Percentiles rank a stretch among this genome's conserved stretches.
Evolutionary conservation across 2,888 invertebrate genomes (phyloP).

Genomic region (Ormia ochracea): DNA sequence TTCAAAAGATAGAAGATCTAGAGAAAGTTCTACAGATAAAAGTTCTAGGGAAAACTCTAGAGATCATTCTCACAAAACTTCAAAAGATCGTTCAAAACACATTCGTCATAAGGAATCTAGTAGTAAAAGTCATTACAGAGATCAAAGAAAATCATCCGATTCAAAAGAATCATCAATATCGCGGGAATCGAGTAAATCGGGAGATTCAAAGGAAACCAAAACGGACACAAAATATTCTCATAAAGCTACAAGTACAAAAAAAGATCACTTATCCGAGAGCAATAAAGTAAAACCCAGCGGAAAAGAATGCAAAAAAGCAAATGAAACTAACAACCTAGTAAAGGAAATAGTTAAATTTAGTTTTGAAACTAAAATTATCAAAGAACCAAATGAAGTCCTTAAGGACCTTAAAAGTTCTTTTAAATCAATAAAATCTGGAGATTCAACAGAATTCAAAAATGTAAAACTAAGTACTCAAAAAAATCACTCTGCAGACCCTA

Average conservation of each 20-base stretch:
- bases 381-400: not conserved
- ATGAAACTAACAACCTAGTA: not conserved
- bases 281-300: not conserved
- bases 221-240: not conserved
- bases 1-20: slow-evolving; percentile 26
- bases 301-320: not conserved
- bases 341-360: slow-evolving; percentile 1
- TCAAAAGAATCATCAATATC: slow-evolving; percentile 41
- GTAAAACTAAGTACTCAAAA: not conserved
- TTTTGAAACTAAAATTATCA: not conserved
- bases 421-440: not conserved
- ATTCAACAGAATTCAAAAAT: not conserved
- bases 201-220: slow-evolving; percentile 31
- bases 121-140: slow-evolving; percentile 26
- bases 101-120: not conserved
- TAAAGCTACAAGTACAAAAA: slow-evolving; percentile 11
- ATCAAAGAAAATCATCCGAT: slow-evolving; percentile 29
- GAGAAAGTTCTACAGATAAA: slow-evolving; percentile 30
- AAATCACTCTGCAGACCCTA: not conserved
- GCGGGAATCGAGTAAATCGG: slow-evolving; percentile 42
- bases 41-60: slow-evolving; percentile 34
- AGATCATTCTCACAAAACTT: slow-evolving; percentile 33
- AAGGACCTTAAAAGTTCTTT: slow-evolving; percentile 16
- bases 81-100: slow-evolving; percentile 32
- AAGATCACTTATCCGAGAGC: not conserved